A percentile compares a stretch with the other conserved stretches of the same genome.
Evolutionary conservation across 1,140 invertebrate genomes (phyloP).

Genomic region (Aphis gossypii): DNA sequence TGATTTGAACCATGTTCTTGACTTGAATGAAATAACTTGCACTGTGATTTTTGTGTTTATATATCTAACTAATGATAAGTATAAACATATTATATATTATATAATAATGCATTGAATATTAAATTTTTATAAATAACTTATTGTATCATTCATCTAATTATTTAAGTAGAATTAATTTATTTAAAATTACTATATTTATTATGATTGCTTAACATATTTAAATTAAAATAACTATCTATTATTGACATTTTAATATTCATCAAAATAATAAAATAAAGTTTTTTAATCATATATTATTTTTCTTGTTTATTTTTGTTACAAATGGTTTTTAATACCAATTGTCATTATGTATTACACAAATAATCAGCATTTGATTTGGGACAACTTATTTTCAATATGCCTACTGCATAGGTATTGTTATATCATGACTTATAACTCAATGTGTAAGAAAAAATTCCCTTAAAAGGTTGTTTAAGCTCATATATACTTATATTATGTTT

Average conservation of each 20-base stretch:
- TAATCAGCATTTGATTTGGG: not conserved
- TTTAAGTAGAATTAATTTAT: conserved; percentile 25
- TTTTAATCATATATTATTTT: conserved; percentile 20
- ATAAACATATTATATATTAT: conserved; percentile 6
- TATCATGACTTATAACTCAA: not conserved
- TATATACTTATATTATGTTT: not conserved
- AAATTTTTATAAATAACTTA: not conserved
- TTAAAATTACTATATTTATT: conserved; percentile 39
- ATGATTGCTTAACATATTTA: conserved; percentile 33
- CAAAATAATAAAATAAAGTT: conserved; percentile 40
- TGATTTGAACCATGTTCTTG: conserved; percentile 37
- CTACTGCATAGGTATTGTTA: not conserved
- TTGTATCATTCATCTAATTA: conserved; percentile 31
- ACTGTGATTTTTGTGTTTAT: conserved; percentile 57
- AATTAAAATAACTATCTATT: conserved; percentile 33
- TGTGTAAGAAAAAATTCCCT: not conserved
- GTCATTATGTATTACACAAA: not conserved
- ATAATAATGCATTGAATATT: not conserved
- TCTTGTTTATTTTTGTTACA: not conserved
- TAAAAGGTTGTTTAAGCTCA: not conserved
- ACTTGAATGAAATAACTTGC: conserved; percentile 43
- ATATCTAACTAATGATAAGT: not conserved
- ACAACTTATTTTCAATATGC: not conserved
- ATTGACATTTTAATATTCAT: conserved; percentile 35
- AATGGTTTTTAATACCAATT: not conserved